Percentiles rank a stretch among this genome's conserved stretches.
Evolutionary conservation across 1,140 invertebrate species (phyloP).

Genomic region (Diorhabda carinulata): DNA sequence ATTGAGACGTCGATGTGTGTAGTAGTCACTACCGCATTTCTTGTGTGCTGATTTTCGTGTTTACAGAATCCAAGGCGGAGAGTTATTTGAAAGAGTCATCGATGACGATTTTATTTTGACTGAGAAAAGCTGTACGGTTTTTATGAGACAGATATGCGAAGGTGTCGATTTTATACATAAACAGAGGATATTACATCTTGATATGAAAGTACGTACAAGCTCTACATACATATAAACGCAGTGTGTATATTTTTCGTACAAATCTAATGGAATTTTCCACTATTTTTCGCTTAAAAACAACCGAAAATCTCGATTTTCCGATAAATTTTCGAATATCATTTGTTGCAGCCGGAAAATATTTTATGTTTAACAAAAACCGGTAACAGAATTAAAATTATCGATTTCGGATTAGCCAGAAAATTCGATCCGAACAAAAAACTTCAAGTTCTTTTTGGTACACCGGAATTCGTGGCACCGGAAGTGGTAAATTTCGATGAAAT

Average conservation of each 20-base stretch:
- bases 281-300: too few relatives aligned
- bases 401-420: slow-evolving; percentile 91
- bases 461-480: slow-evolving; percentile 97
- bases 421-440: slow-evolving; percentile 90
- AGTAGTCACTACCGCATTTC: not conserved
- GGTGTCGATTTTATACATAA: slow-evolving; percentile 94
- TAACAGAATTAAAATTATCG: slow-evolving; percentile 97
- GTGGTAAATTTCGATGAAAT: slow-evolving; percentile 98
- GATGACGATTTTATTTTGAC: slow-evolving; percentile 96
- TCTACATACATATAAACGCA: not conserved
- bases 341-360: slow-evolving; percentile 90
- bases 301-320: too few relatives aligned
- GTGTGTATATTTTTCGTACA: too few relatives aligned
- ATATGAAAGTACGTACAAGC: slow-evolving; percentile 77
- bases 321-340: not conserved
- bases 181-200: slow-evolving; percentile 90
- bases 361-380: slow-evolving; percentile 90
- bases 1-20: not conserved
- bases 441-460: slow-evolving; percentile 91
- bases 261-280: too few relatives aligned
- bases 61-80: slow-evolving; percentile 91
- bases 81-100: slow-evolving; percentile 96
- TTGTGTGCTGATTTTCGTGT: slow-evolving; percentile 15
- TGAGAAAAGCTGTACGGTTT: slow-evolving; percentile 90
- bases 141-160: slow-evolving; percentile 96